Conservation (phyloP, 2,888 invertebrate genomes). For the Coecobrya sp. region DNA sequence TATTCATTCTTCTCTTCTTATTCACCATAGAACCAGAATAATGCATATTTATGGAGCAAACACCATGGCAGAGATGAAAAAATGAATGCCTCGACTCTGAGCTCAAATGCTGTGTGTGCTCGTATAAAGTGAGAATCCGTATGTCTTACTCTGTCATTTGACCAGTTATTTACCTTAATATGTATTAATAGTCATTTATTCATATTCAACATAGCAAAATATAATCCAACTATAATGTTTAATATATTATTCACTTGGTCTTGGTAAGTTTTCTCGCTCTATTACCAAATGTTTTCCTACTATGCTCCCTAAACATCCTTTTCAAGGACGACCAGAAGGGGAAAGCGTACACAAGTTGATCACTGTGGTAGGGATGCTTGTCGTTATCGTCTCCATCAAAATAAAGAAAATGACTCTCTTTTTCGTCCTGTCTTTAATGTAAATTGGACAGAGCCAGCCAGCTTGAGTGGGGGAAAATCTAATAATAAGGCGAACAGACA, state of each 20-base stretch:
- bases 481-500: constrained; percentile 56
- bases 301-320: neutral
- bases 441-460: constrained; percentile 67
- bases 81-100: neutral
- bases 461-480: constrained; percentile 67
- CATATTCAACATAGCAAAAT: neutral
- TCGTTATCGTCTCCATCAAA: neutral
- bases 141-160: neutral
- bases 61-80: neutral
- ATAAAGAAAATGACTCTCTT: neutral
- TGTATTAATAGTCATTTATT: constrained; percentile 36
- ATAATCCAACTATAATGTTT: neutral
- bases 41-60: constrained; percentile 72
- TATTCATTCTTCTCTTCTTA: neutral
- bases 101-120: too few species aligned
- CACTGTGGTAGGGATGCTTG: neutral
- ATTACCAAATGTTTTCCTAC: neutral
- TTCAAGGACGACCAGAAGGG: neutral
- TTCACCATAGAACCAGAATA: constrained; percentile 46
- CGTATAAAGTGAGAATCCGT: too few species aligned
- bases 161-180: neutral
- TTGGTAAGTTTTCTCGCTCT: neutral
- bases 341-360: neutral
- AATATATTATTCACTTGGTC: too few species aligned
- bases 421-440: constrained; percentile 39